A percentile compares a stretch with the other conserved stretches of the same genome.
These are phyloP conservation scores for Sisyra nigra DNA, from an alignment of 2,888 invertebrate species.

Conservation along the genomic window DNA sequence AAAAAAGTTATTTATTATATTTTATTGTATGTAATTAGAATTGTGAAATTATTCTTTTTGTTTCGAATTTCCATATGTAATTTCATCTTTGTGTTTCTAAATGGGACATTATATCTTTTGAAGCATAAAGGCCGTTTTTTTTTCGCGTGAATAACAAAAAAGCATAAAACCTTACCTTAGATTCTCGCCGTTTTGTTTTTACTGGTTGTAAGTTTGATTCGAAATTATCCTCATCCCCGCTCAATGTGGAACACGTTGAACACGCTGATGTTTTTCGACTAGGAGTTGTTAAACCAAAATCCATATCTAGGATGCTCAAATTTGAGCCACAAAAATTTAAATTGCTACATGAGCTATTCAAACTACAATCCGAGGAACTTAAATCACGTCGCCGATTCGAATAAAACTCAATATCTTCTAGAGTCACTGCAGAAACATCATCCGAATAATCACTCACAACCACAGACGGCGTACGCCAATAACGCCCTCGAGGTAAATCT, in stretches of 20 bases:
- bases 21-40: neutral
- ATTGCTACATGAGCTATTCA: conserved; percentile 40
- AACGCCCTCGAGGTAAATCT: conserved; percentile 31
- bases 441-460: conserved; percentile 80
- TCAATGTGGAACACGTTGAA: conserved; percentile 57
- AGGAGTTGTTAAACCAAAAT: conserved; percentile 35
- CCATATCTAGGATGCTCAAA: conserved; percentile 35
- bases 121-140: neutral
- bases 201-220: conserved; percentile 1
- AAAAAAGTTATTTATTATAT: neutral
- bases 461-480: conserved; percentile 69
- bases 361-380: conserved; percentile 35
- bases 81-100: neutral
- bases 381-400: conserved; percentile 25
- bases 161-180: conserved; percentile 6
- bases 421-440: conserved; percentile 38
- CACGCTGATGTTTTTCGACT: conserved; percentile 50
- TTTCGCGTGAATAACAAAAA: neutral
- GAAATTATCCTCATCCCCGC: conserved; percentile 48
- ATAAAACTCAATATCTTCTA: conserved; percentile 42
- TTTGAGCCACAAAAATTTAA: conserved; percentile 38
- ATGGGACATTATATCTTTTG: neutral
- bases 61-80: conserved; percentile 1
- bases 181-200: conserved; percentile 2
- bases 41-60: neutral